phyloP scores from a whole-genome alignment of 2,797 vertebrate genomes.

The Tamandua tetradactyla region DNA sequence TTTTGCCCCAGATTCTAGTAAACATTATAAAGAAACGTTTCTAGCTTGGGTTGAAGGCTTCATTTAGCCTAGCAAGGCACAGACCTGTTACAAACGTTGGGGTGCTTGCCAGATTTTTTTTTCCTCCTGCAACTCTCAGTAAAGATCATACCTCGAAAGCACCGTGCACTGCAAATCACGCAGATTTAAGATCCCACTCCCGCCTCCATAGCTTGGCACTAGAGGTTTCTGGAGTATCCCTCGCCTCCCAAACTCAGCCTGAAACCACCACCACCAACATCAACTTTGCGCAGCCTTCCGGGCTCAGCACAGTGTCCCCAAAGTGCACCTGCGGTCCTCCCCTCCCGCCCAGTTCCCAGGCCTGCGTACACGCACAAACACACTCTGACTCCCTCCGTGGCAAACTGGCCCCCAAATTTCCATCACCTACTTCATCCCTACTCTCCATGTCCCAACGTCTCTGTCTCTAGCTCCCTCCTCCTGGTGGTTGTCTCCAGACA shows the following conservation, averaged over 20 bases:
- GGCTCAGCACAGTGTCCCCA: neutral
- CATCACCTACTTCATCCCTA: neutral
- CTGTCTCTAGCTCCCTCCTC: neutral
- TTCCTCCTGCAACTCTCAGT: constrained; percentile 65
- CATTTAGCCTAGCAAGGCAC: constrained; percentile 67
- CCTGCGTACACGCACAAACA: neutral
- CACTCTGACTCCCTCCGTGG: neutral
- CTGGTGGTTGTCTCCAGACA: constrained; percentile 38
- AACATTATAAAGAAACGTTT: constrained; percentile 59
- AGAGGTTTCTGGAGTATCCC: neutral
- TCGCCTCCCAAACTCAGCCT: neutral
- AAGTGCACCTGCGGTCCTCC: constrained; percentile 8
- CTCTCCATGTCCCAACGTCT: neutral
- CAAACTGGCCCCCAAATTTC: constrained; percentile 46
- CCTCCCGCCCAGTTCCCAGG: neutral
- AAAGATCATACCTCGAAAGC: constrained; percentile 78
- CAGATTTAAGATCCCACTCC: constrained; percentile 43
- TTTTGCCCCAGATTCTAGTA: constrained; percentile 61
- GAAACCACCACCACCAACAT: neutral
- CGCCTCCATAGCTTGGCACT: constrained; percentile 29
- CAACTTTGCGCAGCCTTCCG: neutral
- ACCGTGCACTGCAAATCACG: constrained; percentile 46
- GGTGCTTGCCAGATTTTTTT: constrained; percentile 60
- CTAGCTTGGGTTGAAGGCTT: constrained; percentile 59
- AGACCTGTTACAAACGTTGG: constrained; percentile 73